phyloP scores from a whole-genome alignment of 2,888 invertebrate genomes.

The Tiphia femorata region DNA sequence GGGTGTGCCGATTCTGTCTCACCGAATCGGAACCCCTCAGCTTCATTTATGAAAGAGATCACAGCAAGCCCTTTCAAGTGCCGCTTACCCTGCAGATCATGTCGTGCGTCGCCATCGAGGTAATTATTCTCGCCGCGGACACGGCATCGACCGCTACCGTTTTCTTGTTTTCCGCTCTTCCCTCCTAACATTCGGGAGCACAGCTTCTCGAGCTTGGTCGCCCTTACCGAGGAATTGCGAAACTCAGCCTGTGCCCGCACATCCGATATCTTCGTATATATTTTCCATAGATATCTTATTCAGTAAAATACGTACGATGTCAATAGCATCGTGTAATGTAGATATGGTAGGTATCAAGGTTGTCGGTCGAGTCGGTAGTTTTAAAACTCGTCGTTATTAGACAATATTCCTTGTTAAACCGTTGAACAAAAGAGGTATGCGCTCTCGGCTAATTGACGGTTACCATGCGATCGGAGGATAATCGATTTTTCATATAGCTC shows the following conservation, averaged over 20 bases:
- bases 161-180: not conserved
- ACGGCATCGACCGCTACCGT: not conserved
- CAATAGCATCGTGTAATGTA: slow-evolving; percentile 27
- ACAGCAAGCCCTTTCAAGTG: slow-evolving; percentile 73
- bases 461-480: no score
- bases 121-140: not conserved
- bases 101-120: slow-evolving; percentile 84
- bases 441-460: no score
- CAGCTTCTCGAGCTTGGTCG: no score
- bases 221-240: not conserved
- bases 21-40: slow-evolving; percentile 75
- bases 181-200: not conserved
- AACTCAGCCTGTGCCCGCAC: not conserved
- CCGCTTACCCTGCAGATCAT: slow-evolving; percentile 82
- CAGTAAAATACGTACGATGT: slow-evolving; percentile 16
- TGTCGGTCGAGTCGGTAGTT: slow-evolving; percentile 34
- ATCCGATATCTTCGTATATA: no score
- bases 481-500: no score
- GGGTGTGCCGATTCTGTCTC: slow-evolving; percentile 83
- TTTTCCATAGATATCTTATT: not conserved
- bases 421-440: no score
- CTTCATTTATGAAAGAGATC: slow-evolving; percentile 77
- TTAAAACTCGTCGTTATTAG: no score
- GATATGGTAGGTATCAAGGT: slow-evolving; percentile 15
- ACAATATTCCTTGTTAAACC: no score